Percentiles rank a stretch among this genome's conserved stretches.
phyloP scores from a whole-genome alignment of 2,888 invertebrate species.

The Plagiodera versicolora region DNA sequence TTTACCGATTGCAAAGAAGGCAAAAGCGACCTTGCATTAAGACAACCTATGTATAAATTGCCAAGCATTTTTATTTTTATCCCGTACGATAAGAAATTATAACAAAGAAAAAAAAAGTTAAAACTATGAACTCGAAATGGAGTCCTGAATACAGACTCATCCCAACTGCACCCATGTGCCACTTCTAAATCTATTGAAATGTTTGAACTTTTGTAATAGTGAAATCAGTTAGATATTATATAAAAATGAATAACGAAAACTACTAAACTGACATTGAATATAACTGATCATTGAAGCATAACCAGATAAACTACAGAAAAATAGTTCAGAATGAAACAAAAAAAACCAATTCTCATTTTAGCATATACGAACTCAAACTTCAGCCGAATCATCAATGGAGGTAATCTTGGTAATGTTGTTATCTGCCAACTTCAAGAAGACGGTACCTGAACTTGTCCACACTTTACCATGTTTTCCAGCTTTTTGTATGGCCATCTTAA shows the following conservation, averaged over 20 bases:
- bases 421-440: slow-evolving; percentile 9
- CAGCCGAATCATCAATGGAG: slow-evolving; percentile 8
- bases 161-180: too few species aligned
- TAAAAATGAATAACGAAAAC: background rate
- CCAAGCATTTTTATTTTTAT: slow-evolving; percentile 1
- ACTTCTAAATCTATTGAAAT: too few species aligned
- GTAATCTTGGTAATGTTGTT: slow-evolving; percentile 11
- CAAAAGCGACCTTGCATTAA: slow-evolving; percentile 2
- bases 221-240: background rate
- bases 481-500: background rate
- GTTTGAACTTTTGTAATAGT: too few species aligned
- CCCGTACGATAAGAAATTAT: background rate
- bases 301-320: too few species aligned
- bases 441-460: slow-evolving; percentile 5
- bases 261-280: background rate
- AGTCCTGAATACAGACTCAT: too few species aligned
- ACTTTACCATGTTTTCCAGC: background rate
- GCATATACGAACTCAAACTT: background rate
- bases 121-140: too few species aligned
- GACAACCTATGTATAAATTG: slow-evolving; percentile 3
- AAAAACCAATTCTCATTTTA: background rate
- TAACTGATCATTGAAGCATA: too few species aligned
- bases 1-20: slow-evolving; percentile 6
- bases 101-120: too few species aligned
- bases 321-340: background rate